Evolutionary conservation across 2,113 vertebrate genomes (phyloP).

Genomic region (Mobula hypostoma): DNA sequence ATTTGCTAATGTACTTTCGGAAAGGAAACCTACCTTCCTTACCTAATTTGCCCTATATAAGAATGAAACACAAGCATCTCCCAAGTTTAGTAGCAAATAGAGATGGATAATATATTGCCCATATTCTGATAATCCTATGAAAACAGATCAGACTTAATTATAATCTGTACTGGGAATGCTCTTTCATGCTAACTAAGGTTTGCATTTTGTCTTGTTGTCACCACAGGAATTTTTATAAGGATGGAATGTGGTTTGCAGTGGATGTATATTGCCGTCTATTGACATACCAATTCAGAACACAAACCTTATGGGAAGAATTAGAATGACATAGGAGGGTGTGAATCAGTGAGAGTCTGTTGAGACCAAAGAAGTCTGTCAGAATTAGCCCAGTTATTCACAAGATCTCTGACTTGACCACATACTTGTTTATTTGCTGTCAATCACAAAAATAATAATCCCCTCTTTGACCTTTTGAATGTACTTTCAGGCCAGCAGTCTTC

Average conservation of each 20-base stretch:
- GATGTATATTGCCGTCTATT: neutral
- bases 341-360: neutral
- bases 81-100: too few species aligned
- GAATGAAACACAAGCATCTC: too few species aligned
- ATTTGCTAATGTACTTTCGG: too few species aligned
- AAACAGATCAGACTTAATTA: too few species aligned
- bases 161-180: too few species aligned
- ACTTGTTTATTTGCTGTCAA: neutral
- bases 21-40: too few species aligned
- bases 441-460: neutral
- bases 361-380: neutral
- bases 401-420: neutral
- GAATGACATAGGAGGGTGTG: neutral
- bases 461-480: neutral
- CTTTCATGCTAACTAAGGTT: neutral
- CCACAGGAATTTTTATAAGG: neutral
- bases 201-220: neutral
- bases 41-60: too few species aligned
- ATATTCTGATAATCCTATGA: too few species aligned
- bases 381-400: neutral
- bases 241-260: neutral
- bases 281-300: neutral
- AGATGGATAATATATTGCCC: too few species aligned
- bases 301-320: neutral
- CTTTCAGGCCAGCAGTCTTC: conserved; percentile 89